These are phyloP conservation scores for Lampropteryx suffumata DNA, from an alignment of 2,888 invertebrate genomes.

Conservation along the genomic window DNA sequence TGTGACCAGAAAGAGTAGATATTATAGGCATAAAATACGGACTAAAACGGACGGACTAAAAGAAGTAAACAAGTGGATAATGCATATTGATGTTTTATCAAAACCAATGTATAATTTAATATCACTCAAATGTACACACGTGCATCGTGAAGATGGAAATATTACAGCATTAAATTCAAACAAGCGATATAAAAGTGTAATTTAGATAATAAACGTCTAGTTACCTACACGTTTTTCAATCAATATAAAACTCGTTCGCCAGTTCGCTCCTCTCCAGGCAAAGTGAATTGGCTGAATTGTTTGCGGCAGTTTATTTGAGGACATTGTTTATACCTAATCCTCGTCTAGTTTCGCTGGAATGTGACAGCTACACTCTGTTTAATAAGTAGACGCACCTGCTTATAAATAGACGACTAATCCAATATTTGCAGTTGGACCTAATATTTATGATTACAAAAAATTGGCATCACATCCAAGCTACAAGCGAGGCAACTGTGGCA, in stretches of 20 bases:
- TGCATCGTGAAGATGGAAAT: conserved; percentile 3
- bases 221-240: conserved; percentile 28
- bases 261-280: conserved; percentile 1
- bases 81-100: background rate
- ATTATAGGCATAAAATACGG: too few species aligned
- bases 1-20: too few species aligned
- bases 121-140: background rate
- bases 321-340: conserved; percentile 3
- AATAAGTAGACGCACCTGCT: background rate
- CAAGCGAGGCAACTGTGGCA: conserved; percentile 14
- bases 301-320: conserved; percentile 12
- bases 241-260: conserved; percentile 22
- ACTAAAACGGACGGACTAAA: background rate
- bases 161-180: conserved; percentile 23
- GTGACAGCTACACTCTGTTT: conserved; percentile 4
- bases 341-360: conserved; percentile 18
- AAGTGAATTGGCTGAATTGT: conserved; percentile 19
- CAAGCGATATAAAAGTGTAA: conserved; percentile 32
- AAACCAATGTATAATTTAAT: background rate
- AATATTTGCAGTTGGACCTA: conserved; percentile 10
- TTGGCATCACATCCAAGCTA: conserved; percentile 13
- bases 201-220: conserved; percentile 30
- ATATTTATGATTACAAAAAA: conserved; percentile 10
- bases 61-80: background rate
- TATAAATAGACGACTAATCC: conserved; percentile 3